phyloP scores from a whole-genome alignment of 2,113 vertebrate genomes.

The Thamnophis sirtalis region DNA sequence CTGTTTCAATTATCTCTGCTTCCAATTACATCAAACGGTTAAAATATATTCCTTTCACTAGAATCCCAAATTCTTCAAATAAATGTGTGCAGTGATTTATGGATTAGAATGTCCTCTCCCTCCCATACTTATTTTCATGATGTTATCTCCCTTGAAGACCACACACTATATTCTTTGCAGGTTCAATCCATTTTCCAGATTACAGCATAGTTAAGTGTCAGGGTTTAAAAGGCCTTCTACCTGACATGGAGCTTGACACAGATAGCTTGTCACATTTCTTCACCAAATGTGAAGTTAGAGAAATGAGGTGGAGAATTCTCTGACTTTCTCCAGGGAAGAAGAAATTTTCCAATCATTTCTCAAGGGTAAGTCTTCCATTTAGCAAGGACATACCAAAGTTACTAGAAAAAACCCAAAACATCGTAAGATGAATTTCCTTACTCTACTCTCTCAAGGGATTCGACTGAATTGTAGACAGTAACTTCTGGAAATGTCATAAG shows the following conservation, averaged over 20 bases:
- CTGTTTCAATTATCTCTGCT: slow-evolving; percentile 66
- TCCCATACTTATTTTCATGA: neutral
- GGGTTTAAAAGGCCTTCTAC: neutral
- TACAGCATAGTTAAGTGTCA: neutral
- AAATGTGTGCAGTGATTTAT: slow-evolving; percentile 18
- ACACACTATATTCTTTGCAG: neutral
- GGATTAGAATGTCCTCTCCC: slow-evolving; percentile 16
- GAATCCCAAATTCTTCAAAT: slow-evolving; percentile 72
- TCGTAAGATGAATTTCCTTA: neutral
- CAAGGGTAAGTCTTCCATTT: neutral
- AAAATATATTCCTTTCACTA: slow-evolving; percentile 58
- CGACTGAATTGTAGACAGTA: neutral
- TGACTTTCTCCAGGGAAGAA: neutral
- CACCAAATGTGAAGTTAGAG: neutral
- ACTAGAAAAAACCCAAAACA: neutral
- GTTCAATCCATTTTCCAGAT: neutral
- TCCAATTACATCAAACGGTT: slow-evolving; percentile 76
- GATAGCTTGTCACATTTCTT: slow-evolving; percentile 13
- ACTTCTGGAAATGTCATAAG: neutral
- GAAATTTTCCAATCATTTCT: neutral
- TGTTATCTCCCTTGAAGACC: neutral
- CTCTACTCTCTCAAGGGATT: neutral
- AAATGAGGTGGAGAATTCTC: neutral
- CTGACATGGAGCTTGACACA: neutral
- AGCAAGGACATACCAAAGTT: neutral